Conservation (phyloP, 2,888 invertebrate species). For the Coelopa pilipes region DNA sequence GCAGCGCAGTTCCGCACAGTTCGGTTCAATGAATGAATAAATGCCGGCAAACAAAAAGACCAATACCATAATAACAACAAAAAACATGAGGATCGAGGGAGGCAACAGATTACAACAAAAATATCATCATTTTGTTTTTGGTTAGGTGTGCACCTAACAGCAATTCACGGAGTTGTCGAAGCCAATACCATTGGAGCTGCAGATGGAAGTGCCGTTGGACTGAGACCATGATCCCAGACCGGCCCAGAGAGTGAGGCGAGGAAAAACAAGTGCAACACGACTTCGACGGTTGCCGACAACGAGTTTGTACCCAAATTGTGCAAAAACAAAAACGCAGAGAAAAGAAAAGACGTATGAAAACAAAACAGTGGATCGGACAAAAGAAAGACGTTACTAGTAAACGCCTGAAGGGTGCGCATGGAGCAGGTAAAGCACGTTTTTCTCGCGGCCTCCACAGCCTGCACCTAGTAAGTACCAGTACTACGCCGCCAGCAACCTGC, state of each 20-base stretch:
- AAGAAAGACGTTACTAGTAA: neutral
- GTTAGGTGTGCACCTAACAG: conserved; percentile 16
- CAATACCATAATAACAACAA: too few relatives aligned
- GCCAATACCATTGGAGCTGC: neutral
- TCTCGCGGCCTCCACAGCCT: neutral
- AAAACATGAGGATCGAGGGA: neutral
- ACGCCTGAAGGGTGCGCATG: conserved; percentile 33
- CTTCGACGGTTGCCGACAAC: conserved; percentile 12
- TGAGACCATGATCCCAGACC: neutral
- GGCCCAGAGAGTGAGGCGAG: neutral
- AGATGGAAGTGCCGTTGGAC: neutral
- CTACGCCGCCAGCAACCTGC: neutral
- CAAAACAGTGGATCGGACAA: neutral
- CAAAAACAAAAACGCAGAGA: neutral
- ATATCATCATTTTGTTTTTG: conserved; percentile 2
- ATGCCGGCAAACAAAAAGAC: conserved; percentile 31
- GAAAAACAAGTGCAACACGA: conserved; percentile 29
- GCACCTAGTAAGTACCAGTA: neutral
- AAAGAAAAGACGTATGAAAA: neutral
- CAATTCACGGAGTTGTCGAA: neutral
- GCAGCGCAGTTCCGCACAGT: conserved; percentile 3
- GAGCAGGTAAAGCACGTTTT: conserved; percentile 8
- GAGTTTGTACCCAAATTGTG: neutral
- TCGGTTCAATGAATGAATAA: conserved; percentile 39
- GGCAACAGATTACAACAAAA: conserved; percentile 1